Base-by-base conservation (phyloP, 2,888 invertebrate species). In the Ceramica pisi region DNA sequence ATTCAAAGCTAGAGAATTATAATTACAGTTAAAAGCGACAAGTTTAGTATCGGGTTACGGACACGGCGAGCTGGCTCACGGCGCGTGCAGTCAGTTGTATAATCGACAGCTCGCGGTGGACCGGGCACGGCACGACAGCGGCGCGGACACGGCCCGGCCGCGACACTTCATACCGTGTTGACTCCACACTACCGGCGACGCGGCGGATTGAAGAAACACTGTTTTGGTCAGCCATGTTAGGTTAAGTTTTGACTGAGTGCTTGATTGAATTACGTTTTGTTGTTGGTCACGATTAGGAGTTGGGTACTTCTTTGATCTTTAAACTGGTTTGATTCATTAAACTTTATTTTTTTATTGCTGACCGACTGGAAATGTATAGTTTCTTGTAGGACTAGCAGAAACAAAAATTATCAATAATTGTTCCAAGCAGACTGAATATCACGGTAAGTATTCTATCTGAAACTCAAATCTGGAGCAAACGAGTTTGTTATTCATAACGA, bases 101-200 rank as follows among this genome's bases (percentile, higher is more conserved):
- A 94, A 93, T 93, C 90, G 92, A 90, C 92, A 92, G 90, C 90
- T 91, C 91, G 90, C 90, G 90, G 87, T 83, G 88, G 89, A 91
- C 88, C 88, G 86, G 90, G 90, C 91, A 89, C 88, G 91, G 90
- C 87, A 83, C 84, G 72, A 84, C 80, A 83, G 78, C 81, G 85
- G 91, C 87, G 82, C 83, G 76, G 83, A 82, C 57, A 38, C 57
- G 38, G 38, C 21, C 7, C 14, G 57, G 57, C 38, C 83, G 77
- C 80, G 83, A 86, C 87, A 88, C 77, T 87, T 79, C 83, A 74
- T 62, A 59, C 77, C 63, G 65, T 53, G 73, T 81, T 64, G 64
- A 77, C 59, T 79, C 41, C 68, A 71, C 69, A 80, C 80, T 82
- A 77, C 77, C 48, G 83, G 53, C 35, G 31, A 44, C 23, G 50